Base-by-base conservation (phyloP, 2,888 invertebrate genomes). In the Diarsia rubi region DNA sequence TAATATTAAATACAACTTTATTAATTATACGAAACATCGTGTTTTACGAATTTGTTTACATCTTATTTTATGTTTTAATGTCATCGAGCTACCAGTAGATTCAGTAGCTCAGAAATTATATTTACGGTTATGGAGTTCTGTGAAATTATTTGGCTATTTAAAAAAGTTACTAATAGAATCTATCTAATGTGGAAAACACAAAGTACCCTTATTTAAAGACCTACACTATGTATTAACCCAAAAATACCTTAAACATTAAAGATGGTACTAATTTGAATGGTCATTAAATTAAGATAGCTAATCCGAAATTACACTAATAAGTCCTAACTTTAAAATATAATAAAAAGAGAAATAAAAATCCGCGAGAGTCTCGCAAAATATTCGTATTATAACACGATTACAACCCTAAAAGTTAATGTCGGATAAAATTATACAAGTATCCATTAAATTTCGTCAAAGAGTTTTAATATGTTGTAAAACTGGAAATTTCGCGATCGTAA, bases 401-500 rank as follows among this genome's bases (percentile, higher is more conserved):
- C 86, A 88, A 86, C 83, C 82, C 87, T 88, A 87, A 88, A 86
- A 87, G 73, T 89, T 89, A 85, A 89, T 88, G 75, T 75, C 79
- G 88, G 87, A 88, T 90, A 86, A 88, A 86, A 88, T 85, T 86
- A 88, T 89, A 88, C 89, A 89, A 86, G 86, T 80, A 72, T 64
- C 78, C 84, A 88, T 88, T 89, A 89, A 90, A 91, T 88, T 89
- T 89, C 87, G 88, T 88, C 88, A 85, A 86, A 82, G 86, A 84
- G 84, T 86, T 90, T 91, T 91, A 88, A 89, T 90, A 89, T 84
- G 88, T 88, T 84, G 87, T 90, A 88, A 90, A 90, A 87, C 78
- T 82, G 79, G 70, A 78, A 78, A 84, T 83, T 83, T 79, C 57
- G 63, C 75, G 69, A 81, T 75, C 80, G 74, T 79, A 79, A 78